These are phyloP conservation scores for Motacilla tschutschensis DNA, from an alignment of 2,113 vertebrate genomes.

Conservation along the genomic window DNA sequence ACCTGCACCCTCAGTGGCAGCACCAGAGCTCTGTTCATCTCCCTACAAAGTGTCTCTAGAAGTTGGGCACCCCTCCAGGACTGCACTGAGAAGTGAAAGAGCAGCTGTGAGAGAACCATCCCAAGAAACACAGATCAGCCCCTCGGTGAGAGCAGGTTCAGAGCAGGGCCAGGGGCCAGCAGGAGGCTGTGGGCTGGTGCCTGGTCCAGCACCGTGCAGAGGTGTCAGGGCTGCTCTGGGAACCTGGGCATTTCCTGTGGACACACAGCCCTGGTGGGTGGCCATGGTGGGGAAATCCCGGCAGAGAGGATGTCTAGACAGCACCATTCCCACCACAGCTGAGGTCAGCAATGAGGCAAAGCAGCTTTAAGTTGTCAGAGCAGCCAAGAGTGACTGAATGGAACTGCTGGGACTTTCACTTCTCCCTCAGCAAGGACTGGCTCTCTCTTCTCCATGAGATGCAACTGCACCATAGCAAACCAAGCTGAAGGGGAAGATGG, in stretches of 20 bases:
- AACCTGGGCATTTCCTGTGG: neutral
- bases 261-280: neutral
- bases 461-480: neutral
- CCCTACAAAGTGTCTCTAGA: neutral
- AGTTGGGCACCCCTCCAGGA: neutral
- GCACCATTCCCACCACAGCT: neutral
- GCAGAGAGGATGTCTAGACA: neutral
- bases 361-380: neutral
- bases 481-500: neutral
- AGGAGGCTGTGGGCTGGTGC: neutral
- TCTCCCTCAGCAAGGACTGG: neutral
- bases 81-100: neutral
- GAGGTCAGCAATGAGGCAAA: neutral
- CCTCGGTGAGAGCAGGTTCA: neutral
- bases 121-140: neutral
- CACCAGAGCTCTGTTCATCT: fast-evolving
- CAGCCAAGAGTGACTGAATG: neutral
- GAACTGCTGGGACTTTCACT: neutral
- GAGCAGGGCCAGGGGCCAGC: neutral
- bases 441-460: neutral
- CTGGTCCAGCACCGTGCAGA: neutral
- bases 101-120: neutral
- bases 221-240: neutral
- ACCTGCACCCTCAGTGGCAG: neutral
- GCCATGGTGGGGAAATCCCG: neutral